Evolutionary conservation across 2,888 invertebrate genomes (phyloP).

Genomic region (Prosopocoilus inquinatus): DNA sequence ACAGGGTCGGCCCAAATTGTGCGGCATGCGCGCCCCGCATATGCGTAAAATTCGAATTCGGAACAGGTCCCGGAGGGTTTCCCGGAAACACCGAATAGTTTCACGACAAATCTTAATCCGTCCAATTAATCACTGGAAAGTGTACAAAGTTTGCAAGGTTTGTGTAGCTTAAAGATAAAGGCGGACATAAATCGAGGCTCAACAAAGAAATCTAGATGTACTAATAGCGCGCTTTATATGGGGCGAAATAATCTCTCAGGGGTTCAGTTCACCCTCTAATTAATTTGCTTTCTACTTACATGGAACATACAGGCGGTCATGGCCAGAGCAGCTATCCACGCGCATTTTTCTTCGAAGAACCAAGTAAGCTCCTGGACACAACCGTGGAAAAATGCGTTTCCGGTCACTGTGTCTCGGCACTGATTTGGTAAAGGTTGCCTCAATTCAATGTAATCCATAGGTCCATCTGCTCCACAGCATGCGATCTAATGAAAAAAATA

Average conservation of each 20-base stretch:
- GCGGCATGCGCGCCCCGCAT: background rate
- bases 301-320: constrained; percentile 74
- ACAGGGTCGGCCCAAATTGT: constrained; percentile 6
- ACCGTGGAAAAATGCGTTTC: constrained; percentile 85
- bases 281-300: constrained; percentile 55
- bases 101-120: constrained; percentile 43
- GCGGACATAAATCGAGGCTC: constrained; percentile 40
- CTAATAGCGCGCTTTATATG: constrained; percentile 24
- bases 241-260: background rate
- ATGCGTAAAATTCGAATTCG: constrained; percentile 17
- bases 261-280: constrained; percentile 10
- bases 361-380: constrained; percentile 87
- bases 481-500: constrained; percentile 62
- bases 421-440: constrained; percentile 78
- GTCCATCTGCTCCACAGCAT: constrained; percentile 86
- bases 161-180: constrained; percentile 42
- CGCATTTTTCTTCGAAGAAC: constrained; percentile 80
- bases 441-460: constrained; percentile 75
- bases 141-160: constrained; percentile 43
- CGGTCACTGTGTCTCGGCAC: constrained; percentile 84
- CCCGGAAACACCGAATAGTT: constrained; percentile 29
- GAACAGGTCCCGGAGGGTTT: constrained; percentile 4
- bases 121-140: constrained; percentile 43
- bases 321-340: constrained; percentile 80
- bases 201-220: constrained; percentile 36